Evolutionary conservation across 2,888 invertebrate genomes (phyloP).

Genomic region (Halocaridina rubra): DNA sequence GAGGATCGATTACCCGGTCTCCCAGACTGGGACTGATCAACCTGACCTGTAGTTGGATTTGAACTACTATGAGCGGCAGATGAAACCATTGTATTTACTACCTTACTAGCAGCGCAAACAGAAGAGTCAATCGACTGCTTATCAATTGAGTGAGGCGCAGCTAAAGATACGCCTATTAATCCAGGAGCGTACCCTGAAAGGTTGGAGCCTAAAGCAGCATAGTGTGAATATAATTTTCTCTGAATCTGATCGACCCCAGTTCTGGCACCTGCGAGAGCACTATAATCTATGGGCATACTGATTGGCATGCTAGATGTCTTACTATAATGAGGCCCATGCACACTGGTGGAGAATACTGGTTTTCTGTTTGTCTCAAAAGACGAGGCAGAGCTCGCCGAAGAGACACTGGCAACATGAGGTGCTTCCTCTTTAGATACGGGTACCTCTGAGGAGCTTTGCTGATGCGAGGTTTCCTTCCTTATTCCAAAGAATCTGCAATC

Average conservation of each 20-base stretch:
- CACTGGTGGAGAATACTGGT: background rate
- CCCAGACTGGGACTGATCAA: background rate
- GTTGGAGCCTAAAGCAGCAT: background rate
- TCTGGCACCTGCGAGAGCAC: background rate
- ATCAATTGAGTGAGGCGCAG: background rate
- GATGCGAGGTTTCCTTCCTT: background rate
- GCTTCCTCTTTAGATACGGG: background rate
- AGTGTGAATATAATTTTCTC: background rate
- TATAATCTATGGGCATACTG: background rate
- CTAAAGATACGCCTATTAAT: background rate
- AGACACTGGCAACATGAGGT: background rate
- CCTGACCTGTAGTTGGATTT: background rate
- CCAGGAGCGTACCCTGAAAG: background rate
- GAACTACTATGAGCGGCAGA: conserved; percentile 4
- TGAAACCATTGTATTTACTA: background rate
- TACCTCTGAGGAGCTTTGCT: background rate
- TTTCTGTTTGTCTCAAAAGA: too few species aligned
- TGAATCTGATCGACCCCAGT: background rate
- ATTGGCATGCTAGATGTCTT: background rate
- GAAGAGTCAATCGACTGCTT: background rate
- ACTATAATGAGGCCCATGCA: background rate
- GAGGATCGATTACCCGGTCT: conserved; percentile 10
- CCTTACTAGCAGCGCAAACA: background rate
- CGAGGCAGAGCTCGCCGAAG: background rate
- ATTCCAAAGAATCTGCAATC: conserved; percentile 41